Base-by-base conservation (phyloP, 2,888 invertebrate species). In the Gymnocheta viridis region DNA sequence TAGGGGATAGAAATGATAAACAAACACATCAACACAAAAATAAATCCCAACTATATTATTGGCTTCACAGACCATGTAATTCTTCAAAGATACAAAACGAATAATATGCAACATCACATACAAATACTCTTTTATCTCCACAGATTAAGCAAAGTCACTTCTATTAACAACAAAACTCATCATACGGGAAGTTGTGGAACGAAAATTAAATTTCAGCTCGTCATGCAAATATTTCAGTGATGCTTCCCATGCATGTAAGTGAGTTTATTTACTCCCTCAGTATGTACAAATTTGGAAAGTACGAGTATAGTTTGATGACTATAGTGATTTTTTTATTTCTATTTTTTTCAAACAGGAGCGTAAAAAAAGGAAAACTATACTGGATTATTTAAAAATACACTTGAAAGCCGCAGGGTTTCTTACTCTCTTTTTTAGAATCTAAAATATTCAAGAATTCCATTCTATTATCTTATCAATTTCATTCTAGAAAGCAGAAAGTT, bases 61-160 rank as follows among this genome's bases (percentile, higher is more conserved):
- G 77, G 80, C 84, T 84, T 81, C 80, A 77, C 62, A 81, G 73
- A 56, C 80, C 84, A 77, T 77, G 73, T 69, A 72, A 81, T 84
- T 62, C 73, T 27, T 12, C n/a, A 77, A 35, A 56, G n/a, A 38
- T 14, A 22, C 12, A 17, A 27, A 27, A 49, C 27, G 41, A 67
- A 12, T 7, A 4, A 38, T 67, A 17, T 32, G 27, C 66, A 47
- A 24, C 35, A 47, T 7, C n/a, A 41, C 22, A 44, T 32, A 32
- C 24, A 54, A 69, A 51, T 17, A 22, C 27, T 29, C 17, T 38
- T 44, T 19, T 54, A 49, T 64, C 35, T 84, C n/a, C n/a, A 32
- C 29, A 69, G 77, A 77, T 84, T 77, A 77, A 77, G 81, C 56
- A 38, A 76, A 84, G 81, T 81, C 81, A 84, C 73, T 81, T 73